Evolutionary conservation across 1,140 invertebrate genomes (phyloP).

Genomic region (Branchinecta lynchi): DNA sequence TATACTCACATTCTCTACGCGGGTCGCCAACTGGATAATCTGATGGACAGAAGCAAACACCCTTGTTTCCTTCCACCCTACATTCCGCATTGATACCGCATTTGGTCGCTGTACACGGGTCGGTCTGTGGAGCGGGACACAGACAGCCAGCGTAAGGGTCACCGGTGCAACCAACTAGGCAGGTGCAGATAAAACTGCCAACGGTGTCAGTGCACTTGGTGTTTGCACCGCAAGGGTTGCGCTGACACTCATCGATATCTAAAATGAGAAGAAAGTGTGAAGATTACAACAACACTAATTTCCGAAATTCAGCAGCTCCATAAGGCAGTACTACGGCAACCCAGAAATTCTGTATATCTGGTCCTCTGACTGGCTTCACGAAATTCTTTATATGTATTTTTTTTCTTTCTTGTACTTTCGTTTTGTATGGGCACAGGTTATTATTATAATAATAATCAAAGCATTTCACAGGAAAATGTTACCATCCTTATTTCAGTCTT

Average conservation of each 20-base stretch:
- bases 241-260: slow-evolving; percentile 48
- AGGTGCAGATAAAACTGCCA: slow-evolving; percentile 57
- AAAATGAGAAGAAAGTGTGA: not conserved
- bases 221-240: slow-evolving; percentile 68
- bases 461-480: too few species aligned
- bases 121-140: slow-evolving; percentile 44
- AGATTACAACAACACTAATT: too few species aligned
- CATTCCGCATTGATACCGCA: slow-evolving; percentile 72
- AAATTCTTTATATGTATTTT: too few species aligned
- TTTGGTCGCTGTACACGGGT: slow-evolving; percentile 48
- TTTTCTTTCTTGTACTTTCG: too few species aligned
- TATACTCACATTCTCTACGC: slow-evolving; percentile 55
- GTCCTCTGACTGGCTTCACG: not conserved
- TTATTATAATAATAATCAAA: too few species aligned
- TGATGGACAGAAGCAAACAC: slow-evolving; percentile 65
- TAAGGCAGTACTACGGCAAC: too few species aligned
- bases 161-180: slow-evolving; percentile 57
- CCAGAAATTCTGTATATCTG: too few species aligned
- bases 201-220: slow-evolving; percentile 55
- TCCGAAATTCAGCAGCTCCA: too few species aligned
- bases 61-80: slow-evolving; percentile 40
- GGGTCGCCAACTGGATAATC: slow-evolving; percentile 68
- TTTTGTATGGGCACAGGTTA: too few species aligned
- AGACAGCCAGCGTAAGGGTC: slow-evolving; percentile 60
- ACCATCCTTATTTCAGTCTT: too few species aligned